phyloP scores from a whole-genome alignment of 1,140 invertebrate genomes.

The Pinna nobilis region DNA sequence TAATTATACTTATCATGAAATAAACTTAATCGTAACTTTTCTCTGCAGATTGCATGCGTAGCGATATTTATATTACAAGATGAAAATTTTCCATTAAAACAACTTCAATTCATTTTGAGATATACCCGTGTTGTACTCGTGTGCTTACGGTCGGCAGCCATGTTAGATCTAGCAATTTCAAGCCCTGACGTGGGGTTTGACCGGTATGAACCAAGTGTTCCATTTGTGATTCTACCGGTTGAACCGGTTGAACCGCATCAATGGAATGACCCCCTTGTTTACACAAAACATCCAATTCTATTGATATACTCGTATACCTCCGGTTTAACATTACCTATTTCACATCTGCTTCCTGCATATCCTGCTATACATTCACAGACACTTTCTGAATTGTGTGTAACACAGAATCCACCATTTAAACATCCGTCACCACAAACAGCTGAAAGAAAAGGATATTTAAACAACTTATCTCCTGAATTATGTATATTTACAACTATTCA shows the following conservation, averaged over 20 bases:
- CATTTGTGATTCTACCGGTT: not conserved
- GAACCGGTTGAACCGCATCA: not conserved
- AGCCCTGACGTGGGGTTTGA: not conserved
- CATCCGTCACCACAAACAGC: constrained; percentile 13
- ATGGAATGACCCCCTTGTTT: not conserved
- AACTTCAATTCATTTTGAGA: no score
- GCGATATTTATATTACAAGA: no score
- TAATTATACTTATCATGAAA: no score
- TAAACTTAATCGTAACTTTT: no score
- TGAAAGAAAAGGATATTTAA: not conserved
- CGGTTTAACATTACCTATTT: constrained; percentile 12
- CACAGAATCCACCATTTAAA: not conserved
- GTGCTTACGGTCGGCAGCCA: no score
- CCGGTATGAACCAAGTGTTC: not conserved
- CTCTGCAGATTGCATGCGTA: no score
- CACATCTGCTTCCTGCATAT: not conserved
- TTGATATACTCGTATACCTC: no score
- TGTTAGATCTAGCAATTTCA: not conserved
- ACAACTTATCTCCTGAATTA: not conserved
- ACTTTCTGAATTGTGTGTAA: not conserved
- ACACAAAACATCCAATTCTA: no score
- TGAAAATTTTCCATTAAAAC: no score
- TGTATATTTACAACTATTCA: not conserved
- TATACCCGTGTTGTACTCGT: no score
- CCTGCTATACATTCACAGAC: not conserved